Base-by-base conservation (phyloP, 2,797 vertebrate species). In the Lindbergichthys nudifrons region DNA sequence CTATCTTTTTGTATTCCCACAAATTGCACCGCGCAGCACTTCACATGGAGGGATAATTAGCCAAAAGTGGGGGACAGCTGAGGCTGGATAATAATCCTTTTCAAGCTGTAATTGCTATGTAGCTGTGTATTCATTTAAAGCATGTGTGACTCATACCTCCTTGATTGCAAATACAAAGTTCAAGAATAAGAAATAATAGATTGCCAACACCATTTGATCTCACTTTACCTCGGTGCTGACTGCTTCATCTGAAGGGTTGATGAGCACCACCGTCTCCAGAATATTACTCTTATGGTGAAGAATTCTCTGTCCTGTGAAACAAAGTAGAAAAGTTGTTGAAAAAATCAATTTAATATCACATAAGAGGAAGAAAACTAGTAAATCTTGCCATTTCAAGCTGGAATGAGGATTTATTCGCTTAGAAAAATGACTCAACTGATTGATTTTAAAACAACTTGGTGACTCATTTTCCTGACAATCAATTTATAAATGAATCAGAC, bases 211-310 rank as follows among this genome's bases (percentile, higher is more conserved):
- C 2, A 32, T 26, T 56, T 43, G 1, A 48, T 19, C 3, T 56
- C 0, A 42, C 48, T 75, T 89, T 88, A 93, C 98, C 96, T 99
- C 98, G 0, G 97, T 99, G 77, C 97, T 97, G 88, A 99, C 97
- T 0, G 97, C 97, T 85, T 99, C 97, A 88, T 99, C 97, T 43
- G 98, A 98, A 65, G 98, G 98, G 87, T 99, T 99, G 88, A 99
- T 99, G 12, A 99, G 95, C 68, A 99, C 98, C 65, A 99, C 97
- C 0, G 97, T 99, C 93, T 99, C 98, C 90, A 99, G 92, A 67
- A 98, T 87, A 79, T 95, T 97, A 90, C 98, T 99, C 93, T 97
- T 96, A 84, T 99, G 97, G 86, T 99, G 98, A 89, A 99, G 97
- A 90, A 99, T 99, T 87, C 98, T 98, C 93, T 99, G 98, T 68